Evolutionary conservation across 2,113 vertebrate genomes (phyloP).

Genomic region (Furnarius figulus): DNA sequence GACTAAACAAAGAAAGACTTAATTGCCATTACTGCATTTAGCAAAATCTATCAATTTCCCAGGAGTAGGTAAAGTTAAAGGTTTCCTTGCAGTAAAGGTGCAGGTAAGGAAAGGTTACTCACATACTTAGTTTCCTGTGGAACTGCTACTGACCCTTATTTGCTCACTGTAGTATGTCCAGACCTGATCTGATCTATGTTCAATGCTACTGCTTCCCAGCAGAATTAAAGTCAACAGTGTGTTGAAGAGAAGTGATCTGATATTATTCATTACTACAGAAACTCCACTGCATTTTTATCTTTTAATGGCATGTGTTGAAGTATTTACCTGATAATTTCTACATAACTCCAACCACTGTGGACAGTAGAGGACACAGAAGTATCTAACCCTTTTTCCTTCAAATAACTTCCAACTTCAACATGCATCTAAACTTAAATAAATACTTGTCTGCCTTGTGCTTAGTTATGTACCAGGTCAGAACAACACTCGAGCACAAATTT

Average conservation of each 20-base stretch:
- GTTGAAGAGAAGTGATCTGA: neutral
- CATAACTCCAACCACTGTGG: neutral
- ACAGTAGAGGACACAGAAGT: neutral
- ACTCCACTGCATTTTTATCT: neutral
- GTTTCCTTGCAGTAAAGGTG: neutral
- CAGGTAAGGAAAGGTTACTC: neutral
- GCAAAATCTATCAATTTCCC: neutral
- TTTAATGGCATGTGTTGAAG: neutral
- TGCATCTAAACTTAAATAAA: neutral
- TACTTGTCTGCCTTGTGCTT: neutral
- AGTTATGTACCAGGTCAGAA: neutral
- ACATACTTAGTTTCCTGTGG: neutral
- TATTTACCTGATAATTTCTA: neutral
- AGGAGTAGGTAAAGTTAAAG: neutral
- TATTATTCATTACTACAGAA: neutral
- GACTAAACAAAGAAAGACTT: neutral
- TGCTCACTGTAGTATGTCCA: neutral
- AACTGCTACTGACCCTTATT: neutral
- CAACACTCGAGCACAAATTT: neutral
- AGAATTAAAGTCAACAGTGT: neutral
- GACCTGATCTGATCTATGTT: neutral
- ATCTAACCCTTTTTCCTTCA: neutral
- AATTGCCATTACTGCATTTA: neutral
- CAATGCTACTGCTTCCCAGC: neutral
- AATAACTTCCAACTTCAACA: neutral